These are phyloP conservation scores for Myxocyprinus asiaticus DNA, from an alignment of 2,113 vertebrate species.

Conservation along the genomic window DNA sequence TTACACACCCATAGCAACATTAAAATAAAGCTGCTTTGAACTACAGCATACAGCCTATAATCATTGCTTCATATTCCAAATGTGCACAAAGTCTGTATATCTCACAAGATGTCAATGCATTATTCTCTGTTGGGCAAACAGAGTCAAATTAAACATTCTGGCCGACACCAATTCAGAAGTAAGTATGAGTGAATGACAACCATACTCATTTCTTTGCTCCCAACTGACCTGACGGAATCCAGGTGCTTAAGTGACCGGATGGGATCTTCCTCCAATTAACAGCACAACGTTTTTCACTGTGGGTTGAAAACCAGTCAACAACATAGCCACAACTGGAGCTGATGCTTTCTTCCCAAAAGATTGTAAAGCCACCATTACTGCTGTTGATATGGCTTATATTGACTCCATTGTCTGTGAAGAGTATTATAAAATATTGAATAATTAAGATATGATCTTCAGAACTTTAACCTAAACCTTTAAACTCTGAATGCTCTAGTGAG, in stretches of 20 bases:
- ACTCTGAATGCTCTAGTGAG: not conserved
- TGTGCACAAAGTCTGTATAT: no score
- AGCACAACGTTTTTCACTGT: fast-evolving
- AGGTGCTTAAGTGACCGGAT: constrained; percentile 33
- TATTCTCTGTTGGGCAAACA: no score
- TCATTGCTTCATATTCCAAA: no score
- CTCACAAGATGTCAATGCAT: no score
- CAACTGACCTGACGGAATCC: constrained; percentile 53
- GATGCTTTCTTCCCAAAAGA: constrained; percentile 61
- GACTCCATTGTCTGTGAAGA: constrained; percentile 31
- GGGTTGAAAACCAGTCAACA: constrained; percentile 67
- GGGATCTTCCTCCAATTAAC: constrained; percentile 67
- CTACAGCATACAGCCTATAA: no score
- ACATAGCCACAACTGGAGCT: constrained; percentile 67
- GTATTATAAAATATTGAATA: not conserved
- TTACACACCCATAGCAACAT: no score
- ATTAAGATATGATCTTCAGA: not conserved
- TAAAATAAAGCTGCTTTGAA: no score
- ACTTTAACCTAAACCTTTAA: not conserved
- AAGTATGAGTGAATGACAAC: no score
- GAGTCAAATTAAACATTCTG: no score
- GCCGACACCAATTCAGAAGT: no score
- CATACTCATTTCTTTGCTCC: not conserved
- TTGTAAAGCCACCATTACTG: constrained; percentile 47
- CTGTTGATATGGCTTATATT: constrained; percentile 25